Conservation (phyloP, 2,797 vertebrate species). For the Pyrocephalus nanus region DNA sequence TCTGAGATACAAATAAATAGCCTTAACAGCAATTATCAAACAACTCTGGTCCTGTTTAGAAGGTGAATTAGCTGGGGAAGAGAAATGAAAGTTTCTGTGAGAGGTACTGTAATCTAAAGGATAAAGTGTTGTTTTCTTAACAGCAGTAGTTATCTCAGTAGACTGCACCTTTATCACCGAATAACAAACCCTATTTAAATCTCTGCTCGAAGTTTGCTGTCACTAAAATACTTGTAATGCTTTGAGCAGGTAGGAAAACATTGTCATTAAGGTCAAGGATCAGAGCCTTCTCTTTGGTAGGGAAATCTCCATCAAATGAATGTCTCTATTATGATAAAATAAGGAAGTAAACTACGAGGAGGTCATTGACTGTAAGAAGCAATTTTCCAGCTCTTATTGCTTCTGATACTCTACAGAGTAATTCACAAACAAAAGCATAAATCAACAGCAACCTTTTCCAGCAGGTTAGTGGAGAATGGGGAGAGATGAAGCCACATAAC, state of each 20-base stretch:
- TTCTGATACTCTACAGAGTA: slow-evolving; percentile 42
- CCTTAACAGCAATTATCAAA: background rate
- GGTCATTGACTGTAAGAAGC: slow-evolving; percentile 61
- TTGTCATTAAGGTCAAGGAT: slow-evolving; percentile 54
- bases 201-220: background rate
- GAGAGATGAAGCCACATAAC: slow-evolving; percentile 28
- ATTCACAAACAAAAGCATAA: slow-evolving; percentile 65
- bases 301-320: slow-evolving; percentile 45
- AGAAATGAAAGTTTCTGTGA: slow-evolving; percentile 25
- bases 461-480: slow-evolving; percentile 19
- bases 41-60: background rate
- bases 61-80: background rate
- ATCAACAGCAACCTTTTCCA: slow-evolving; percentile 56
- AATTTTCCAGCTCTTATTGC: slow-evolving; percentile 57
- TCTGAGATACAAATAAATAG: slow-evolving; percentile 8
- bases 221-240: slow-evolving; percentile 3
- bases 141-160: slow-evolving; percentile 32
- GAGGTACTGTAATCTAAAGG: slow-evolving; percentile 9
- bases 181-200: slow-evolving; percentile 46
- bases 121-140: slow-evolving; percentile 34
- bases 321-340: slow-evolving; percentile 64
- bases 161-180: background rate
- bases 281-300: slow-evolving; percentile 9
- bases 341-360: slow-evolving; percentile 52
- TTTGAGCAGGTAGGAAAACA: slow-evolving; percentile 31